Percentiles rank a stretch among this genome's conserved stretches.
Conservation (phyloP, 2,113 vertebrate species). For the Gracilinanus agilis region DNA sequence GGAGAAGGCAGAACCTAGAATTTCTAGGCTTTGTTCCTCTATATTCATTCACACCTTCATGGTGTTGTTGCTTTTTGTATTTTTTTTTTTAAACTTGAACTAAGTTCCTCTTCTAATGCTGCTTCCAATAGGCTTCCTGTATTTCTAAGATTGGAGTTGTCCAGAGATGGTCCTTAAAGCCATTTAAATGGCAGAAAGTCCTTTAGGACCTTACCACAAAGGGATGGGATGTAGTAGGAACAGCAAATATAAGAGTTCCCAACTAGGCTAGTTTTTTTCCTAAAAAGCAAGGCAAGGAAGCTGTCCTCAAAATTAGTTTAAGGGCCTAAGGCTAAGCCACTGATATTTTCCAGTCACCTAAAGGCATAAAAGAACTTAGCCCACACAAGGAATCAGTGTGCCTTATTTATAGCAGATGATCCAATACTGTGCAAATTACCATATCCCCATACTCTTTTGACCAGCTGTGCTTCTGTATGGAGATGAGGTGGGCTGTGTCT, state of each 20-base stretch:
- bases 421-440: not conserved
- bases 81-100: not conserved
- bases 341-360: not conserved
- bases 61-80: not conserved
- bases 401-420: not conserved
- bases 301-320: not conserved
- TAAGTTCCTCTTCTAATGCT: not conserved
- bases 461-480: not conserved
- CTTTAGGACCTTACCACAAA: not conserved
- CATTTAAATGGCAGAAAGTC: not conserved
- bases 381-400: not conserved
- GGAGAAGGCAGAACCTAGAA: not conserved
- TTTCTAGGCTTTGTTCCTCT: not conserved
- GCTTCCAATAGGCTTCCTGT: not conserved
- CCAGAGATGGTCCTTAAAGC: not conserved
- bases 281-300: not conserved
- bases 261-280: not conserved
- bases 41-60: not conserved
- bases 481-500: not conserved
- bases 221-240: not conserved
- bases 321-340: not conserved
- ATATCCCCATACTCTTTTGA: not conserved
- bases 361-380: not conserved
- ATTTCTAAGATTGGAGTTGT: not conserved
- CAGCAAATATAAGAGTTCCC: not conserved